Conservation (phyloP, 2,113 vertebrate species). For the Anolis carolinensis region DNA sequence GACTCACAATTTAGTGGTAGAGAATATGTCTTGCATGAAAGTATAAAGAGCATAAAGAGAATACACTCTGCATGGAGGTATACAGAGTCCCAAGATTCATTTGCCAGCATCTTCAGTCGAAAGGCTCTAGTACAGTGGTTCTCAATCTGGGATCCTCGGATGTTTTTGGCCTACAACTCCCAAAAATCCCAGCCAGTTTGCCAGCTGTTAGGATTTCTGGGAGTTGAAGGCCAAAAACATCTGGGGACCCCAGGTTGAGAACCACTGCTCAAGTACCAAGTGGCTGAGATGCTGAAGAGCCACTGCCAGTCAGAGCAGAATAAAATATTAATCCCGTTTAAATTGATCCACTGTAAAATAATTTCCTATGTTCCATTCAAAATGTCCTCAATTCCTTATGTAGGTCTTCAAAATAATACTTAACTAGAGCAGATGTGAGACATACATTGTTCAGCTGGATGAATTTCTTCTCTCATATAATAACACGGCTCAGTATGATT, state of each 20-base stretch:
- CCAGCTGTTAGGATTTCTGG: too few species aligned
- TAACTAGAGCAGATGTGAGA: neutral
- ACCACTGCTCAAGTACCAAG: too few species aligned
- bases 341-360: neutral
- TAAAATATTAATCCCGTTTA: neutral
- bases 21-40: neutral
- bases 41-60: neutral
- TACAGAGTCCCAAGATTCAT: neutral
- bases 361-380: neutral
- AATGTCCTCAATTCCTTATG: neutral
- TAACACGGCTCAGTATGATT: neutral
- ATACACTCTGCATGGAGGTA: neutral
- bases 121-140: too few species aligned
- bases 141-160: too few species aligned
- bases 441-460: neutral
- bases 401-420: neutral
- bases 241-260: too few species aligned
- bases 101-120: neutral
- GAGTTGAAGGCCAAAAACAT: too few species aligned
- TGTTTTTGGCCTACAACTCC: too few species aligned
- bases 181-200: too few species aligned
- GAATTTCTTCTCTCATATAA: conserved; percentile 4
- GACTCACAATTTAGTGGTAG: neutral
- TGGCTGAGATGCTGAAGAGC: neutral
- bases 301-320: neutral